A percentile compares a stretch with the other conserved stretches of the same genome.
These are phyloP conservation scores for Buathra laborator DNA, from an alignment of 2,888 invertebrate genomes.

Conservation along the genomic window DNA sequence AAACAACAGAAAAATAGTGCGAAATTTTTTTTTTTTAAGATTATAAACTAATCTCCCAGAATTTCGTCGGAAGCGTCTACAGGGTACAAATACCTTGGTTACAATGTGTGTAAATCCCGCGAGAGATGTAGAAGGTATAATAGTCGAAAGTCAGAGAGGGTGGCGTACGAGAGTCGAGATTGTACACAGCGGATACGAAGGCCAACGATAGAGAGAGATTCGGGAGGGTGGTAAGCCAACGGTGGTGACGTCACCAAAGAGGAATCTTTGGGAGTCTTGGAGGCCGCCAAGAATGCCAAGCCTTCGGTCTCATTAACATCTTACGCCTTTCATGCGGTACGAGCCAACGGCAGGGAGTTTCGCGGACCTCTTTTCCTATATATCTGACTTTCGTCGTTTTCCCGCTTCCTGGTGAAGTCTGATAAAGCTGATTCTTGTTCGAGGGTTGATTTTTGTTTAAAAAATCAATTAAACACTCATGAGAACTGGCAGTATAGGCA, in stretches of 20 bases:
- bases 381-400: constrained; percentile 65
- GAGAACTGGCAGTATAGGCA: too few relatives aligned
- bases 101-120: constrained; percentile 35
- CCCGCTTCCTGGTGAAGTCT: constrained; percentile 41
- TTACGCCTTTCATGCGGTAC: constrained; percentile 78
- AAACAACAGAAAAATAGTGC: too few relatives aligned
- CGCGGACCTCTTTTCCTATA: constrained; percentile 51
- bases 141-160: constrained; percentile 23
- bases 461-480: background rate
- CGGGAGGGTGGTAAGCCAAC: constrained; percentile 51
- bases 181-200: constrained; percentile 70
- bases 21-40: constrained; percentile 3
- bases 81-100: constrained; percentile 14
- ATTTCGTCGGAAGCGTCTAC: background rate
- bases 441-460: background rate
- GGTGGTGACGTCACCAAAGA: constrained; percentile 78
- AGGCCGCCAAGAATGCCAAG: constrained; percentile 84
- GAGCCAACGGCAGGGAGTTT: constrained; percentile 15
- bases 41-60: constrained; percentile 10
- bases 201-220: constrained; percentile 55
- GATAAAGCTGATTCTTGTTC: constrained; percentile 65
- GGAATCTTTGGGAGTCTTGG: constrained; percentile 83
- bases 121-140: constrained; percentile 11
- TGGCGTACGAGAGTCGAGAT: constrained; percentile 75
- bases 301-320: constrained; percentile 85